phyloP scores from a whole-genome alignment of 1,140 invertebrate genomes.

The Caenorhabditis brenneri region DNA sequence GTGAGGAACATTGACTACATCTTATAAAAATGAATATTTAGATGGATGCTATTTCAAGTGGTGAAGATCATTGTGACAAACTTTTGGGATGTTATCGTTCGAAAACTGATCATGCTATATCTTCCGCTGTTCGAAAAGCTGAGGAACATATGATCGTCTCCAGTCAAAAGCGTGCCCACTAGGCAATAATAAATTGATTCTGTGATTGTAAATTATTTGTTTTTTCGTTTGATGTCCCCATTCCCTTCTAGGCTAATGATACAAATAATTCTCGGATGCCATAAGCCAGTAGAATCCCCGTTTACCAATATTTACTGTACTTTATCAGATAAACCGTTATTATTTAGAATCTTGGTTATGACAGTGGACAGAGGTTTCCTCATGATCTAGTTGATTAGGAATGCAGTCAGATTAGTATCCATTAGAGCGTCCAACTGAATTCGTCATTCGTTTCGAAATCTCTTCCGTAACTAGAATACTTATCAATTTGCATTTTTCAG shows the following conservation, averaged over 20 bases:
- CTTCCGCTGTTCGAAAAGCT: slow-evolving; percentile 65
- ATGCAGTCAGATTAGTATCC: too few species aligned
- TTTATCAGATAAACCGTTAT: too few species aligned
- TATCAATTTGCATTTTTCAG: background rate
- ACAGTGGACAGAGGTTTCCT: too few species aligned
- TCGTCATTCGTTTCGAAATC: too few species aligned
- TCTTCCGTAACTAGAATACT: too few species aligned
- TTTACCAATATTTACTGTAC: background rate
- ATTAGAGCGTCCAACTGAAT: background rate
- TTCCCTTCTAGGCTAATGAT: background rate
- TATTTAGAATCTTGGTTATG: too few species aligned
- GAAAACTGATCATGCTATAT: slow-evolving; percentile 68
- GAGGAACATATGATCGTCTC: slow-evolving; percentile 66
- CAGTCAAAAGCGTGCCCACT: slow-evolving; percentile 38
- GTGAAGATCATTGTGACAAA: slow-evolving; percentile 64
- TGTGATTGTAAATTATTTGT: background rate
- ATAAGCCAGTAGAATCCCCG: too few species aligned
- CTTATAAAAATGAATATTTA: slow-evolving; percentile 47
- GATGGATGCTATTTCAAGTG: slow-evolving; percentile 69
- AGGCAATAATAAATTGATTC: background rate
- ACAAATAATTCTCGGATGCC: too few species aligned
- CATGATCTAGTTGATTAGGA: too few species aligned
- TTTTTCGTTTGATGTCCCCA: background rate
- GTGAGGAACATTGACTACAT: slow-evolving; percentile 5
- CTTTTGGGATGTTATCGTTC: slow-evolving; percentile 66